These are phyloP conservation scores for Cyclargus thomasi DNA, from an alignment of 1,140 invertebrate genomes.

Conservation along the genomic window DNA sequence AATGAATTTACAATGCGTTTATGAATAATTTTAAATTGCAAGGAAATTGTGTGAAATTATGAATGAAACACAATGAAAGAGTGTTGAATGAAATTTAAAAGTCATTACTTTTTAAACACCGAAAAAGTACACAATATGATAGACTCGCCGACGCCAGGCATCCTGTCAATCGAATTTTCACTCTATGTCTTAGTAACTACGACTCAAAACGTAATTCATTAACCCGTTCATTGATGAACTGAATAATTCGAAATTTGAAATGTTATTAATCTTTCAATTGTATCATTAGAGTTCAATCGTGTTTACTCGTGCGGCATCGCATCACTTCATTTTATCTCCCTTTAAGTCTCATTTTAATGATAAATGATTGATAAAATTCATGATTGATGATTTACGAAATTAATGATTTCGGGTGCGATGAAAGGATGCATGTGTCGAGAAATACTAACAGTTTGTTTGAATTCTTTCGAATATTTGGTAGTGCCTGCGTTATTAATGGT, in stretches of 20 bases:
- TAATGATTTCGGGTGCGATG: slow-evolving; percentile 54
- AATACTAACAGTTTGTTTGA: slow-evolving; percentile 42
- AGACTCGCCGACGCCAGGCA: slow-evolving; percentile 50
- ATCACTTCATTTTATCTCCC: slow-evolving; percentile 69
- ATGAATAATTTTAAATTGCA: slow-evolving; percentile 39
- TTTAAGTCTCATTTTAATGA: slow-evolving; percentile 73
- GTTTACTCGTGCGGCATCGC: slow-evolving; percentile 60
- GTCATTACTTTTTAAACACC: slow-evolving; percentile 35
- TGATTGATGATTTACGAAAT: slow-evolving; percentile 50
- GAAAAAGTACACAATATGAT: slow-evolving; percentile 31
- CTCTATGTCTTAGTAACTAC: slow-evolving; percentile 11
- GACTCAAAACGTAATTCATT: slow-evolving; percentile 19
- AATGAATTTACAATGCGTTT: slow-evolving; percentile 31
- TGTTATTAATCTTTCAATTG: slow-evolving; percentile 68
- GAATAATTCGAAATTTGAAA: slow-evolving; percentile 49
- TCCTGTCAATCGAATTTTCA: slow-evolving; percentile 22
- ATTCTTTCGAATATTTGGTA: slow-evolving; percentile 58
- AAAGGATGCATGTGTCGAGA: slow-evolving; percentile 54
- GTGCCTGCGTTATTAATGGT: slow-evolving; percentile 54
- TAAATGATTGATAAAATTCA: slow-evolving; percentile 57
- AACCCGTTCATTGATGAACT: slow-evolving; percentile 48
- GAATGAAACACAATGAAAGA: slow-evolving; percentile 39
- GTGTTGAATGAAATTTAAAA: slow-evolving; percentile 42
- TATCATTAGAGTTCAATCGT: slow-evolving; percentile 61
- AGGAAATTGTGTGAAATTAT: slow-evolving; percentile 53